Base-by-base conservation (phyloP, 2,113 vertebrate genomes). In the Australoheros scitulus region DNA sequence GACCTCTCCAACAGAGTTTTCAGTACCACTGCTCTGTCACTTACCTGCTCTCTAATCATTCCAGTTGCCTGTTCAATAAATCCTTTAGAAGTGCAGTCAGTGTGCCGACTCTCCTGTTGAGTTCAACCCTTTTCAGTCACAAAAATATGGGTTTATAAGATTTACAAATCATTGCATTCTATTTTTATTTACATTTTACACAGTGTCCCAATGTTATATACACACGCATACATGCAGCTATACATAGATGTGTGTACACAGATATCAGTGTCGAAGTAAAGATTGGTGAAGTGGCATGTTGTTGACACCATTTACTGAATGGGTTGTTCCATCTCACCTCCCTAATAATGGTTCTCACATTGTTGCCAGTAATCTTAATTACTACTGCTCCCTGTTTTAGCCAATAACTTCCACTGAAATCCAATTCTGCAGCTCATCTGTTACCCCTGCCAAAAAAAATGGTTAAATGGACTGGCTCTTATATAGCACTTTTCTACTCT, bases 341-440 rank as follows among this genome's bases (percentile, higher is more conserved):
- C 26, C 58, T 70, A 52, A 78, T 87, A 85, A 87, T 80, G 41
- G 22, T 36, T 88, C 18, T 38, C 32, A 79, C 77, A 26, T 57
- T 76, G 79, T 61, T 14, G 4, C 36, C 76, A 76, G 43, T 32
- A 1, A 41, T 7, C 78, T 84, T 72, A 72, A 89, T 87, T 80
- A 87, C 24, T 11, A n/a, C 13, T 59, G 79, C 68, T 83, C 22
- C 13, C 3, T 72, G 81, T 82, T 70, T 75, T 77, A 24, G n/a
- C 26, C 56, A 83, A 52, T 88, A 72, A n/a, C 9, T 52, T 32
- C 43, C 65, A 50, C 47, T 72, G 26, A 20, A 38, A 38, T 38
- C 7, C 36, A 38, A 10, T 38, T 38, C 36, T 38, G 36, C 8
- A 38, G 36, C 36, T 38, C 36, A 38, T 38, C 36, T 10, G 36